phyloP scores from a whole-genome alignment of 2,888 invertebrate genomes.

The Lasiommata megera region DNA sequence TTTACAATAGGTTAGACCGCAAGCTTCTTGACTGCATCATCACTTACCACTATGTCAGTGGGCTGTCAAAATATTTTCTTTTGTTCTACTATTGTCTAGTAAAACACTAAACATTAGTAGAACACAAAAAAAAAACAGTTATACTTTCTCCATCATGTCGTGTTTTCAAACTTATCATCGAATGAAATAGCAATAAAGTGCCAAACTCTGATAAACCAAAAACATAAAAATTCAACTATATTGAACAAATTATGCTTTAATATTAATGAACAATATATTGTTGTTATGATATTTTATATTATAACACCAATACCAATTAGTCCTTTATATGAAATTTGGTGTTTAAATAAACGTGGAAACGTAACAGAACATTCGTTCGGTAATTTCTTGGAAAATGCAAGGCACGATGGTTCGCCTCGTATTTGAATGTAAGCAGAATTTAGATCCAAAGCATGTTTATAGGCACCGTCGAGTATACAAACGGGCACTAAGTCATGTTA shows the following conservation, averaged over 20 bases:
- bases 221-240: neutral
- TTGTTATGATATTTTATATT: neutral
- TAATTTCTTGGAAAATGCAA: constrained; percentile 35
- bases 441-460: constrained; percentile 37
- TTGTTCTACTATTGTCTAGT: no score
- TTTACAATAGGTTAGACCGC: no score
- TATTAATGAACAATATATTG: neutral
- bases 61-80: no score
- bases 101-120: no score
- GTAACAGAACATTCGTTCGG: constrained; percentile 27
- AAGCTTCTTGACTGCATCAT: no score
- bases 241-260: neutral
- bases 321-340: constrained; percentile 46
- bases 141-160: no score
- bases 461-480: constrained; percentile 31
- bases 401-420: constrained; percentile 34
- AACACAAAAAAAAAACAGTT: no score
- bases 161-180: no score
- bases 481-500: constrained; percentile 34
- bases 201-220: no score
- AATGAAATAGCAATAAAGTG: no score
- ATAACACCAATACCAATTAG: constrained; percentile 3
- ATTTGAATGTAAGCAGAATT: constrained; percentile 38
- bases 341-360: constrained; percentile 34
- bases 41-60: no score